Evolutionary conservation across 2,888 invertebrate genomes (phyloP), one percentile per base, ranked within the genome.

Genomic region (Epsilonema sp.): DNA sequence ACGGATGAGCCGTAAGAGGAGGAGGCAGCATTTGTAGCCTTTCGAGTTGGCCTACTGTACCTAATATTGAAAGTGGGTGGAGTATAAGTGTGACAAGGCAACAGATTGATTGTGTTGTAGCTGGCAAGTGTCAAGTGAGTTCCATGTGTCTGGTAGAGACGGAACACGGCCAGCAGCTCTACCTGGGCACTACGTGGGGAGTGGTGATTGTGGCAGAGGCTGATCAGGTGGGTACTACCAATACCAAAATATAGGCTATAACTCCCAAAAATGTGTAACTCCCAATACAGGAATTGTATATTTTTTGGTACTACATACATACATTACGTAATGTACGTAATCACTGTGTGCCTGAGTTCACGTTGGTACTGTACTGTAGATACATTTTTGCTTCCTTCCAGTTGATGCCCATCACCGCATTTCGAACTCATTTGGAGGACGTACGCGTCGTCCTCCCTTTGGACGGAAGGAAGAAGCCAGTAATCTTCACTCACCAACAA

Each of bases 141-240:
- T 75, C 79, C 56, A 65, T 83, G 58, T 75, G 77, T 43, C 68
- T 78, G 46, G 48, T 56, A 16, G 74, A 75, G 26, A 47, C 49
- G 3, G 78, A 79, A 58, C 49, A 50, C 39, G 61, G 59, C 23
- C 52, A 54, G 41, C 63, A 65, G 37, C 70, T 90, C 37, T 86
- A 84, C 66, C 79, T 85, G 51, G 92, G 92, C 41, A 92, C 92
- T 1, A 84, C 85, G 5, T 83, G 85, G 80, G 94, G 94, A 23
- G 86, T 87, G 65, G 70, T 94, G 41, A 80, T 92, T 45, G 80
- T 90, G 4, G 83, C 85, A 0, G 86, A 87, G 64, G 76, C 79
- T 3, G 49, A 53, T 2, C 51, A 53, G 40, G 56, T 59, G 25
- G 23, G 46, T 39, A 31, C 23, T 36, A 11, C n/a, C 31, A 11